A percentile compares a stretch with the other conserved stretches of the same genome.
Conservation (phyloP, 2,797 vertebrate species). For the Alcedo quadribrachys region DNA sequence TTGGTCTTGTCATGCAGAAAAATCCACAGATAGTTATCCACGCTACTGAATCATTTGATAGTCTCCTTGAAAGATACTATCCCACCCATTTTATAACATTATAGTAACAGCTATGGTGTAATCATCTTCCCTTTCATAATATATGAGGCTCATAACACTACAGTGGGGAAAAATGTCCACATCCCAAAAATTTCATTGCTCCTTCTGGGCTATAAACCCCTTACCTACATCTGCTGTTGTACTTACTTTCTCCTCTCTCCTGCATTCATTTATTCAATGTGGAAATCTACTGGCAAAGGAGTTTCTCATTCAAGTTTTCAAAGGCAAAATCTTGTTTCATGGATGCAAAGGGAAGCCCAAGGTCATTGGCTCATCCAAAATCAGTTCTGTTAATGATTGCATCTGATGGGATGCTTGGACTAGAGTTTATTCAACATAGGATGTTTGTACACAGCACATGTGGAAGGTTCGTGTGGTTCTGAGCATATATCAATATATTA, state of each 20-base stretch:
- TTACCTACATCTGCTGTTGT: not conserved
- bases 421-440: not conserved
- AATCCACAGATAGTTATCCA: not conserved
- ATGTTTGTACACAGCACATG: rapidly evolving
- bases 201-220: not conserved
- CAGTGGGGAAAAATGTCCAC: not conserved
- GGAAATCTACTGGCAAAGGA: not conserved
- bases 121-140: not conserved
- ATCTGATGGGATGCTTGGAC: not conserved
- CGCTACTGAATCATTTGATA: conserved; percentile 10
- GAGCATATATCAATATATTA: not conserved
- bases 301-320: not conserved
- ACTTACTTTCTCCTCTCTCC: not conserved
- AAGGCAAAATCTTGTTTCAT: not conserved
- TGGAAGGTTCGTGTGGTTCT: not conserved
- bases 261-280: not conserved
- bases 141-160: not conserved
- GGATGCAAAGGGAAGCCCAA: not conserved
- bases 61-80: not conserved
- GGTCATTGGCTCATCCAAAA: not conserved
- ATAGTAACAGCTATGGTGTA: not conserved
- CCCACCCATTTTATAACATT: not conserved
- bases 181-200: not conserved
- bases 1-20: not conserved
- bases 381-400: not conserved